phyloP scores from a whole-genome alignment of 2,888 invertebrate species.

The Cetonia aurata region DNA sequence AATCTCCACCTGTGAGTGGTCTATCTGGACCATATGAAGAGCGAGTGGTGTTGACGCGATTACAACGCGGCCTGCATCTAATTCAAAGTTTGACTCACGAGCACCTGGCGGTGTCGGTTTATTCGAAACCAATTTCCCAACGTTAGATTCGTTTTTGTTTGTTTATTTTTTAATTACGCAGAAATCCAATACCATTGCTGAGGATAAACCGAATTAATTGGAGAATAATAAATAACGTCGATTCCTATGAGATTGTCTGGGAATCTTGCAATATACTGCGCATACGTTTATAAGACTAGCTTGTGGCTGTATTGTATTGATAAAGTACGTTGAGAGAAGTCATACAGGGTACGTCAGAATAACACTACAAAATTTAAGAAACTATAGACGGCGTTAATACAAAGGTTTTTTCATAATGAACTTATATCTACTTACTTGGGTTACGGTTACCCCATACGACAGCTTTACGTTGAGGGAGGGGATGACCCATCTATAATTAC shows the following conservation, averaged over 20 bases:
- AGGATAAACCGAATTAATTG: background rate
- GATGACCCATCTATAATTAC: too few relatives aligned
- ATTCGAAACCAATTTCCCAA: constrained; percentile 17
- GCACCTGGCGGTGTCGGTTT: constrained; percentile 27
- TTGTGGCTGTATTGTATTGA: too few relatives aligned
- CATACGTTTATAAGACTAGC: too few relatives aligned
- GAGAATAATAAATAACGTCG: background rate
- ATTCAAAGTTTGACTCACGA: constrained; percentile 19
- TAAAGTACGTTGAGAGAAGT: too few relatives aligned
- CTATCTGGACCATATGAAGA: constrained; percentile 50
- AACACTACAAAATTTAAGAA: too few relatives aligned
- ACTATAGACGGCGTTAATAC: too few relatives aligned
- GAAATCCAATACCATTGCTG: background rate
- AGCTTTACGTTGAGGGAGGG: too few relatives aligned
- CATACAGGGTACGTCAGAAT: too few relatives aligned
- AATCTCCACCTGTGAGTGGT: constrained; percentile 47
- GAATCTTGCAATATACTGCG: background rate
- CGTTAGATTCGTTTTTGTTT: constrained; percentile 11
- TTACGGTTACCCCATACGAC: too few relatives aligned
- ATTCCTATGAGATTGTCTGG: background rate
- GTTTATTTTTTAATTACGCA: constrained; percentile 33
- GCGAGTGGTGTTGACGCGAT: constrained; percentile 47
- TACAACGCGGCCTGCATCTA: constrained; percentile 47
- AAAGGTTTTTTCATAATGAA: too few relatives aligned
- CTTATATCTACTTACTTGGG: too few relatives aligned